phyloP scores from a whole-genome alignment of 2,888 invertebrate species.

The Embidobia sp. region DNA sequence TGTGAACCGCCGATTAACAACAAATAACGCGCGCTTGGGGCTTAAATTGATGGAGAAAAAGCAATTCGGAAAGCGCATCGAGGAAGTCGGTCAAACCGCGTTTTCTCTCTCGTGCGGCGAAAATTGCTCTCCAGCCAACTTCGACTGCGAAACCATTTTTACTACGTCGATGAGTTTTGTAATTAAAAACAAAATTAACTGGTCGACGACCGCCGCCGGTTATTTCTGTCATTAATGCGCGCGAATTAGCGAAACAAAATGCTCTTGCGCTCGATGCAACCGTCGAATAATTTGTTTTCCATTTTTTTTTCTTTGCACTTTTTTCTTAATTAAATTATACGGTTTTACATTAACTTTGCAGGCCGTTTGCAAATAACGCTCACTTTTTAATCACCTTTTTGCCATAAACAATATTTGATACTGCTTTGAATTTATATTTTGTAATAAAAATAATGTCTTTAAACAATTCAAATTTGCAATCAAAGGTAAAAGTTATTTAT shows the following conservation, averaged over 20 bases:
- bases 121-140: constrained; percentile 33
- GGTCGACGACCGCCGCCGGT: background rate
- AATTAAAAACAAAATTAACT: constrained; percentile 39
- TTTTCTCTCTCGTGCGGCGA: constrained; percentile 18
- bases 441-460: too few relatives aligned
- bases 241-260: constrained; percentile 8
- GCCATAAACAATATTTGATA: too few relatives aligned
- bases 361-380: too few relatives aligned
- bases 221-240: constrained; percentile 9
- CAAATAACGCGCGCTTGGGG: constrained; percentile 22
- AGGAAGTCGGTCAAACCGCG: constrained; percentile 29
- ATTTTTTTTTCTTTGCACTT: too few relatives aligned
- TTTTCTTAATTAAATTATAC: too few relatives aligned
- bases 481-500: too few relatives aligned
- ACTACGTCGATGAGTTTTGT: constrained; percentile 22
- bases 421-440: too few relatives aligned
- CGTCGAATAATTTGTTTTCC: background rate
- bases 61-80: constrained; percentile 27
- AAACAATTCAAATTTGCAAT: too few relatives aligned
- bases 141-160: constrained; percentile 36
- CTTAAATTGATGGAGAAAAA: constrained; percentile 38
- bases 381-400: too few relatives aligned
- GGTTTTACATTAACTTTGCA: too few relatives aligned
- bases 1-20: constrained; percentile 23
- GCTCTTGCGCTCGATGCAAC: background rate